Evolutionary conservation across 2,888 invertebrate species (phyloP).

Genomic region (Netelia virgata): DNA sequence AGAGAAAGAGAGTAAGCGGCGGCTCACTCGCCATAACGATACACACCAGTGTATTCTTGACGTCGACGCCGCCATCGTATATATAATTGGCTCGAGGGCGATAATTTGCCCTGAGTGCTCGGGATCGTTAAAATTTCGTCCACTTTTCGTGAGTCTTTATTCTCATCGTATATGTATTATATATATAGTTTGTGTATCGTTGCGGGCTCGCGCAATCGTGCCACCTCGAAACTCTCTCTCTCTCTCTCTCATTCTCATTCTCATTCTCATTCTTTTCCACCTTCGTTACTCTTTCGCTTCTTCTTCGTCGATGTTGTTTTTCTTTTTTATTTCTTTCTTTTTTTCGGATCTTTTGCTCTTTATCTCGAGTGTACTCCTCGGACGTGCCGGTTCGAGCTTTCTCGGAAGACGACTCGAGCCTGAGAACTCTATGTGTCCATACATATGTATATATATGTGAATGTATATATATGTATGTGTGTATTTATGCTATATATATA

Average conservation of each 20-base stretch:
- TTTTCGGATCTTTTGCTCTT: conserved; percentile 31
- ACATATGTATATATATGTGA: too few species aligned
- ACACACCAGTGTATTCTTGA: conserved; percentile 68
- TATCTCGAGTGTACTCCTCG: conserved; percentile 47
- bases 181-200: conserved; percentile 32
- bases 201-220: conserved; percentile 56
- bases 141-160: conserved; percentile 71
- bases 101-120: conserved; percentile 81
- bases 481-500: too few species aligned
- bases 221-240: conserved; percentile 51
- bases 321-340: conserved; percentile 11
- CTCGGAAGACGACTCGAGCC: conserved; percentile 50
- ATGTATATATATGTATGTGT: neutral
- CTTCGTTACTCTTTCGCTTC: conserved; percentile 3
- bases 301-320: neutral
- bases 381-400: conserved; percentile 56
- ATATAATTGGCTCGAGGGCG: conserved; percentile 80
- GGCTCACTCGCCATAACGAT: conserved; percentile 71
- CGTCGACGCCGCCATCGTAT: conserved; percentile 50
- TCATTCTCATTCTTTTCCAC: conserved; percentile 33
- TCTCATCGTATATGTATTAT: conserved; percentile 25
- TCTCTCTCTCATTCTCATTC: conserved; percentile 19
- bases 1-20: conserved; percentile 21
- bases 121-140: conserved; percentile 80
- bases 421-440: neutral